Conservation (phyloP, 35 echinoderm and acorn worm species). For the Ophioderma brevispina region DNA sequence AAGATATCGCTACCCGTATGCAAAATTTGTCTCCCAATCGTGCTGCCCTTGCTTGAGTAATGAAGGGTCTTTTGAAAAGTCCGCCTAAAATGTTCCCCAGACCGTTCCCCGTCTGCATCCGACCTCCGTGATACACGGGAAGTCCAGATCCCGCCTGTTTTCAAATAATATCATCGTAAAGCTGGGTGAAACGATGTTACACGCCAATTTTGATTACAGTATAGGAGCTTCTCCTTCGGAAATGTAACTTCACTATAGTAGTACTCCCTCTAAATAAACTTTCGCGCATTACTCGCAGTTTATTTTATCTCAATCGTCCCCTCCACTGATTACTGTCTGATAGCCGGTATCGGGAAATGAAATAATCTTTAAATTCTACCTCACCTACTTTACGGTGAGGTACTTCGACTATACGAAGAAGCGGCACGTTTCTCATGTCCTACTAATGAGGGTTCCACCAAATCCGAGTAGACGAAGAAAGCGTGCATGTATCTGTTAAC, state of each 20-base stretch:
- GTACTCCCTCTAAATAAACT: not conserved
- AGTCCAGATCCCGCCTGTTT: not conserved
- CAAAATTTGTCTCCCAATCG: slow-evolving; percentile 51
- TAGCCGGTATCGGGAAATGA: not conserved
- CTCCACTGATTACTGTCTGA: slow-evolving; percentile 23
- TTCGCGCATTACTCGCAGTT: not conserved
- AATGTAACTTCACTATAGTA: not conserved
- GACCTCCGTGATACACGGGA: not conserved
- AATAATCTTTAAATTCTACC: not conserved
- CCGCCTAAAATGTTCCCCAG: slow-evolving; percentile 55
- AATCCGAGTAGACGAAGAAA: not conserved
- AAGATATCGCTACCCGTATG: slow-evolving; percentile 48
- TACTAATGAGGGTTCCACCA: not conserved
- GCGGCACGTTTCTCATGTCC: slow-evolving; percentile 17
- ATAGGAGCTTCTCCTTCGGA: not conserved
- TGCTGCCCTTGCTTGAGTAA: slow-evolving; percentile 28
- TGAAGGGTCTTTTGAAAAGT: slow-evolving; percentile 39
- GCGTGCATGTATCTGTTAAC: not conserved
- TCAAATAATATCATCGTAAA: not conserved
- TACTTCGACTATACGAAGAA: slow-evolving; percentile 15
- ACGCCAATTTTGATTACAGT: not conserved
- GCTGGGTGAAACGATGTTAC: not conserved
- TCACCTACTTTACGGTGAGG: not conserved
- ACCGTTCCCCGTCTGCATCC: slow-evolving; percentile 34
- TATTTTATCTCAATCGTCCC: not conserved